Percentiles rank a stretch among this genome's conserved stretches.
These are phyloP conservation scores for Sebastes wilsoni DNA, from an alignment of 2,797 vertebrate species.

Conservation along the genomic window DNA sequence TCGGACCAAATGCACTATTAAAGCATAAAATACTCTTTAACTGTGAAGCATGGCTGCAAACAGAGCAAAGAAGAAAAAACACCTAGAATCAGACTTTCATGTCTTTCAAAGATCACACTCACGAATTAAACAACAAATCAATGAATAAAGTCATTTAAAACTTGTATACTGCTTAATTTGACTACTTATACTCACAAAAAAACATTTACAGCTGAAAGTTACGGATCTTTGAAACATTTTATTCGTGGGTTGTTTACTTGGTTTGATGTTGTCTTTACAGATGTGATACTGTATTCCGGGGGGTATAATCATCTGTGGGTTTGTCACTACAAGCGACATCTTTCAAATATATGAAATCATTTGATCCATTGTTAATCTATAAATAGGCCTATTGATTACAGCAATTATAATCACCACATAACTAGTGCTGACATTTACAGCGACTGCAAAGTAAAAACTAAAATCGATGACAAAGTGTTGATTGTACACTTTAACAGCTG, in stretches of 20 bases:
- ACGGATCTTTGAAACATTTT: background rate
- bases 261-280: background rate
- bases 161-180: background rate
- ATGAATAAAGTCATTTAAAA: background rate
- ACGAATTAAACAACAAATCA: background rate
- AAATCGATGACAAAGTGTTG: background rate
- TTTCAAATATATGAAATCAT: background rate
- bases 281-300: background rate
- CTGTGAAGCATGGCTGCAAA: background rate
- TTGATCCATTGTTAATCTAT: background rate
- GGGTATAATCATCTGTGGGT: background rate
- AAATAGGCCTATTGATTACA: background rate
- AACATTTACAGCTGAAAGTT: background rate
- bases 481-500: background rate
- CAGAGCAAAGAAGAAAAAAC: background rate
- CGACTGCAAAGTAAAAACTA: background rate
- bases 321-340: background rate
- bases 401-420: background rate
- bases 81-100: background rate
- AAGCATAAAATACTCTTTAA: background rate
- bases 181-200: background rate
- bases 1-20: background rate
- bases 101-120: background rate
- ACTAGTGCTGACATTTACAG: background rate
- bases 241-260: background rate